Conservation (phyloP, 23 tunicate genomes). For the Trididemnum clinides region DNA sequence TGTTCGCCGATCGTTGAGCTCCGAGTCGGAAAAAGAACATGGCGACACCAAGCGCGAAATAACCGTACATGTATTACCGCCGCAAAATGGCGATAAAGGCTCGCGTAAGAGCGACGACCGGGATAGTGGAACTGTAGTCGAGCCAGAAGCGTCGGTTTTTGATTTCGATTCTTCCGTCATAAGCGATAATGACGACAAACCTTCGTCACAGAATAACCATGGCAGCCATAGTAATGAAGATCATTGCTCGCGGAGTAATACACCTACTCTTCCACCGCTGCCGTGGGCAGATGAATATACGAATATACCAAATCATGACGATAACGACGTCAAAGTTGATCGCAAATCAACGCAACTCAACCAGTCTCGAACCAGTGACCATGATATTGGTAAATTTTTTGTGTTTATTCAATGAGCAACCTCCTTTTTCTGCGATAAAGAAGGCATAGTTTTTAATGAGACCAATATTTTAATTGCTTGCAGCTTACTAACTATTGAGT, state of each 20-base stretch:
- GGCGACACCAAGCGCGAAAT: constrained; percentile 7
- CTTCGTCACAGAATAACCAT: background rate
- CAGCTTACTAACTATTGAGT: no score
- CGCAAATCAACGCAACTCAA: background rate
- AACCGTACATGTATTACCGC: background rate
- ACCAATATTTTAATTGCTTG: no score
- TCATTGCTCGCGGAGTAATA: constrained; percentile 54
- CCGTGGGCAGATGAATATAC: constrained; percentile 52
- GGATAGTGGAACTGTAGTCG: constrained; percentile 92
- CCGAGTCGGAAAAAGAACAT: constrained; percentile 11
- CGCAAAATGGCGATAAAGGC: constrained; percentile 31
- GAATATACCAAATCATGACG: background rate
- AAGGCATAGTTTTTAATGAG: no score
- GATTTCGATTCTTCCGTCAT: constrained; percentile 77
- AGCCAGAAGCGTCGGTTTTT: constrained; percentile 73
- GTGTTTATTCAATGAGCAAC: no score
- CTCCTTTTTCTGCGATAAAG: no score
- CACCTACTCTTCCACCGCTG: constrained; percentile 86
- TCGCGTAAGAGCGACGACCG: constrained; percentile 86
- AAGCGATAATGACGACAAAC: constrained; percentile 9
- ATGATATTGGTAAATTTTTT: no score
- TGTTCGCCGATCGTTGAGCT: constrained; percentile 54
- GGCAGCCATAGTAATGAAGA: background rate
- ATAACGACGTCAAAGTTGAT: background rate
- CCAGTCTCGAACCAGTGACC: no score